These are phyloP conservation scores for Drosophila incognita DNA, from an alignment of 2,888 invertebrate species.

Conservation along the genomic window DNA sequence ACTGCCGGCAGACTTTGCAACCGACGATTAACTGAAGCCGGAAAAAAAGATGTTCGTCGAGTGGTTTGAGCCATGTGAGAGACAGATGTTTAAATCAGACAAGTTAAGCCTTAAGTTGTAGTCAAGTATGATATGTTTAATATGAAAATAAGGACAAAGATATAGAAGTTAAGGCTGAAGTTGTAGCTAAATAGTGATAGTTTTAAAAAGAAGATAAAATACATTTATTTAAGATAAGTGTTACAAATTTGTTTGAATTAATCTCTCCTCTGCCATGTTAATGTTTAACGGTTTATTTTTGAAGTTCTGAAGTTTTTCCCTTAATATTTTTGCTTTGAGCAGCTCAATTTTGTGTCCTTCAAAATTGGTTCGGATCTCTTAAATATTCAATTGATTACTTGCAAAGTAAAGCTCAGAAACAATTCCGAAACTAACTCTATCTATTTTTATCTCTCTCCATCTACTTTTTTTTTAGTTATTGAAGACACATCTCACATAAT, in stretches of 20 bases:
- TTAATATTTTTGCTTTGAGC: too few species aligned
- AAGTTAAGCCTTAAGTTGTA: neutral
- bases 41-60: slow-evolving; percentile 11
- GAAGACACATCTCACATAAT: neutral
- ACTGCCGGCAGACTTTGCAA: slow-evolving; percentile 47
- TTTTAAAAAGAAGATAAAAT: neutral
- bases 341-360: too few species aligned
- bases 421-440: neutral
- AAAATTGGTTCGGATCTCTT: too few species aligned
- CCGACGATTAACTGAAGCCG: slow-evolving; percentile 50
- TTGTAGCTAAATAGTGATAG: neutral
- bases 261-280: neutral
- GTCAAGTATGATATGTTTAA: neutral
- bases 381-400: too few species aligned
- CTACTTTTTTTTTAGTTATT: neutral
- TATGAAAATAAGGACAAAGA: neutral
- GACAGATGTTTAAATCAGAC: slow-evolving; percentile 11
- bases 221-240: neutral
- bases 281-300: neutral
- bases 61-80: slow-evolving; percentile 6
- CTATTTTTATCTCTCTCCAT: neutral
- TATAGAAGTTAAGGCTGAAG: neutral
- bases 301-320: neutral
- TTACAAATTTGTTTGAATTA: neutral
- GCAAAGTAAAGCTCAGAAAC: neutral